Base-by-base conservation (phyloP, 2,888 invertebrate species). In the Chromoteleia sp. region DNA sequence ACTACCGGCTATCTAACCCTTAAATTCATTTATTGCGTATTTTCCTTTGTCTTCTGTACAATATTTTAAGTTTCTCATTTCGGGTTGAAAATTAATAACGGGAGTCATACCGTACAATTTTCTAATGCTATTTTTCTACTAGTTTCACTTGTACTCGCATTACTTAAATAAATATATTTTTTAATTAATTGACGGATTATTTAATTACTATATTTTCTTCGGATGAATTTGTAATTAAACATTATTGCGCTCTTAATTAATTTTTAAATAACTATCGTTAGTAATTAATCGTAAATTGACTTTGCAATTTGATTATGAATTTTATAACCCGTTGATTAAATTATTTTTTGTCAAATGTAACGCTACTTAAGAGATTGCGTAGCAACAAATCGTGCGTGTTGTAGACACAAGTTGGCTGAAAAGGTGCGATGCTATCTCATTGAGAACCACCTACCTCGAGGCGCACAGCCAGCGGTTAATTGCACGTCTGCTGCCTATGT, bases 391-490 rank as follows among this genome's bases (percentile, higher is more conserved):
- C 67, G 73, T 67, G 73, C 58, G 78, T 73, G 74, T 58, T 65
- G 73, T 79, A 74, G 73, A 54, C 74, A 73, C 61, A 74, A 67
- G 59, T 74, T 59, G 52, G 68, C 61, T 74, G 73, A 54, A 79
- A 61, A 67, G 73, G 79, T 73, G 73, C 76, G 79, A 81, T 80
- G 79, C 78, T 82, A 70, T 83, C 76, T 78, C 65, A 83, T 84
- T 88, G 88, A 87, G 88, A 87, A 87, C 87, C 87, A 78, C 85
- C 86, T 85, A 79, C 82, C 86, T 84, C 83, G 81, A 84, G 86
- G 86, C 85, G 86, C 86, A 88, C 86, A 87, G 89, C 90, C 88
- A 86, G 86, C 89, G 89, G 90, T 90, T 90, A 90, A 90, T 90
- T 90, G 89, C 90, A 88, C 86, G 89, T 90, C 89, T 89, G 89